phyloP scores from a whole-genome alignment of 1,140 invertebrate genomes.

The Magallana ariakensis region DNA sequence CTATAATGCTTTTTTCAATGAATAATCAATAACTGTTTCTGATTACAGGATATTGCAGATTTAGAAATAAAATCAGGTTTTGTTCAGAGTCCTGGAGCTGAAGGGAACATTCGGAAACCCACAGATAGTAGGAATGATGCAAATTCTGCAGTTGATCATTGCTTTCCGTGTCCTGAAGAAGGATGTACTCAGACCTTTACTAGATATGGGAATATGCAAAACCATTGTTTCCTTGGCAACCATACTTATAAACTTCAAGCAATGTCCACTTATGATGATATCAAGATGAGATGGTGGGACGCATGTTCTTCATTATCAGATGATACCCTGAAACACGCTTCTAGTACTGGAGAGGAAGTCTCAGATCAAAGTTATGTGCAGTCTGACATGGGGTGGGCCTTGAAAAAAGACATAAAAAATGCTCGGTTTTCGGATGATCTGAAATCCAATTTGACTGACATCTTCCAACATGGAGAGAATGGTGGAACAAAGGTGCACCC shows the following conservation, averaged over 20 bases:
- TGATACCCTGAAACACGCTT: too few relatives aligned
- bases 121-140: not conserved
- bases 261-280: too few relatives aligned
- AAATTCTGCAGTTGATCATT: not conserved
- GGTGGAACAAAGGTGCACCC: constrained; percentile 33
- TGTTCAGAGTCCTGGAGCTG: not conserved
- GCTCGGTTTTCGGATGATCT: constrained; percentile 13
- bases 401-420: constrained; percentile 38
- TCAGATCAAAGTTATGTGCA: too few relatives aligned
- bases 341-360: too few relatives aligned
- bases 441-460: constrained; percentile 16
- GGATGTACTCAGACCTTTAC: not conserved
- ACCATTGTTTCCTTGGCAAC: constrained; percentile 9
- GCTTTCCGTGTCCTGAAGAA: not conserved
- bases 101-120: not conserved
- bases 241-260: constrained; percentile 6
- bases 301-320: too few relatives aligned
- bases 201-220: not conserved
- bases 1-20: not conserved
- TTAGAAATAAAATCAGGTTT: too few relatives aligned
- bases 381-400: too few relatives aligned
- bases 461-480: constrained; percentile 28
- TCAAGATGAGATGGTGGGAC: too few relatives aligned
- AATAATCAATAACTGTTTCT: not conserved
- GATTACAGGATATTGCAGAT: not conserved